These are phyloP conservation scores for Vanacampus margaritifer DNA, from an alignment of 2,113 vertebrate species.

Conservation along the genomic window DNA sequence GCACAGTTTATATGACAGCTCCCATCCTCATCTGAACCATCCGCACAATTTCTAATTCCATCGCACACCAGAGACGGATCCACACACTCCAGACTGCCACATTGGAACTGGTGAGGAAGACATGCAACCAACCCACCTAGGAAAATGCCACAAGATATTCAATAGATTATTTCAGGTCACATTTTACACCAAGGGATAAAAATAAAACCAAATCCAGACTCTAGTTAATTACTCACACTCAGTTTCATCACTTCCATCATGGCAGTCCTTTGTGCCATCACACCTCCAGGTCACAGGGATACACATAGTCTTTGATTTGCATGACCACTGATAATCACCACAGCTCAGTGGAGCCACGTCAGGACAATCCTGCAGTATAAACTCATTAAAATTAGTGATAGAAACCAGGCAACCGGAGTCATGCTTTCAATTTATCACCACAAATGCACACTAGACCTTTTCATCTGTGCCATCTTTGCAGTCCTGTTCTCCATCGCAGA, in stretches of 20 bases:
- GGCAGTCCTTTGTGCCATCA: constrained; percentile 79
- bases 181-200: neutral
- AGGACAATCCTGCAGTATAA: constrained; percentile 68
- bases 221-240: constrained; percentile 77
- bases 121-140: constrained; percentile 73
- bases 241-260: constrained; percentile 79
- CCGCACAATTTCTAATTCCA: constrained; percentile 68
- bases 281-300: constrained; percentile 81
- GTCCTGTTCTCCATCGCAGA: constrained; percentile 81
- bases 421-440: neutral
- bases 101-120: constrained; percentile 77
- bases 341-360: constrained; percentile 48
- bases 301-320: constrained; percentile 65
- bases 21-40: constrained; percentile 80
- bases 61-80: constrained; percentile 74
- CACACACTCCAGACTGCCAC: constrained; percentile 73
- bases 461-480: constrained; percentile 84
- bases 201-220: neutral
- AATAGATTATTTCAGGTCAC: neutral
- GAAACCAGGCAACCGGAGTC: neutral
- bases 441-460: constrained; percentile 66
- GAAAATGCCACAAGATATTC: too few relatives aligned
- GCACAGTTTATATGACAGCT: constrained; percentile 58
- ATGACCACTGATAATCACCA: constrained; percentile 75
- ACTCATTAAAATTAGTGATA: neutral